phyloP scores from a whole-genome alignment of 1,140 invertebrate genomes.

The Aricia agestis region DNA sequence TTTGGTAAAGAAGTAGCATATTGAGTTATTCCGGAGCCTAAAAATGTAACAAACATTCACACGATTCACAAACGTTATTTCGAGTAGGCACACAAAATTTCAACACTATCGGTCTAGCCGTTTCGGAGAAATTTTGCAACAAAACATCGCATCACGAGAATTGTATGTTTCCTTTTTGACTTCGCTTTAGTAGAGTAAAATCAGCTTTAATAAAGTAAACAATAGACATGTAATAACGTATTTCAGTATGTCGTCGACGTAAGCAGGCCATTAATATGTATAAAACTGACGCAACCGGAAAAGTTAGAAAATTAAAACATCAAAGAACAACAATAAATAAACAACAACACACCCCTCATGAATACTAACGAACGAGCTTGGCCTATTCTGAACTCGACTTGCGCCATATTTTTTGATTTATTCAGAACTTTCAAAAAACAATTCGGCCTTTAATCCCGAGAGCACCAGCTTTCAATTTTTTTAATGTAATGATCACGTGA shows the following conservation, averaged over 20 bases:
- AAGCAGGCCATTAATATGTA: constrained; percentile 5
- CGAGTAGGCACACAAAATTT: too few relatives aligned
- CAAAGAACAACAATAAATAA: constrained; percentile 12
- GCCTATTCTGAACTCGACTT: constrained; percentile 2
- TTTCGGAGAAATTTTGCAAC: too few relatives aligned
- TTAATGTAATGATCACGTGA: neutral
- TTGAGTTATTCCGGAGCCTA: too few relatives aligned
- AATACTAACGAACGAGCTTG: constrained; percentile 4
- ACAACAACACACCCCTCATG: constrained; percentile 1
- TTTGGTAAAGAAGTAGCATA: too few relatives aligned
- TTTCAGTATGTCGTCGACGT: neutral
- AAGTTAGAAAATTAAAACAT: constrained; percentile 9
- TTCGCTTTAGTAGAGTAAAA: too few relatives aligned
- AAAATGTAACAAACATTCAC: too few relatives aligned
- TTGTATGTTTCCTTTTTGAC: too few relatives aligned
- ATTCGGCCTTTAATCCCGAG: neutral
- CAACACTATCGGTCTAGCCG: too few relatives aligned
- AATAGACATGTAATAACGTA: neutral
- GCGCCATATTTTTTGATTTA: neutral
- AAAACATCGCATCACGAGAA: too few relatives aligned
- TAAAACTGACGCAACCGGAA: constrained; percentile 6
- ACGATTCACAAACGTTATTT: too few relatives aligned
- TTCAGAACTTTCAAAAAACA: neutral
- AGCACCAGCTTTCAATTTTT: neutral
- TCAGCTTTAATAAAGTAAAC: too few relatives aligned